These are phyloP conservation scores for Nymphalis polychloros DNA, from an alignment of 2,888 invertebrate species.

Conservation along the genomic window DNA sequence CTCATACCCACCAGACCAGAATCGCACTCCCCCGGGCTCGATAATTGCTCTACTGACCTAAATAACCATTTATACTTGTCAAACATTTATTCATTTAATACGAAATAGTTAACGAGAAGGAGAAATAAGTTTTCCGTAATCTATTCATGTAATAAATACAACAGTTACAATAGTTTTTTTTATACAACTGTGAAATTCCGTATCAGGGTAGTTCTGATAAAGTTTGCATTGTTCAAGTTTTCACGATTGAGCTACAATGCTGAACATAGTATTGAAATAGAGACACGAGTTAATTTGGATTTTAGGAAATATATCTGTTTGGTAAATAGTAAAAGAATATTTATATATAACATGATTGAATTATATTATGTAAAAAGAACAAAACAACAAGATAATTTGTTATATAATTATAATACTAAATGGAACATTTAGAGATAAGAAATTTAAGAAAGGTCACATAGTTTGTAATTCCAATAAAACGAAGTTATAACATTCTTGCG, in stretches of 20 bases:
- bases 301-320: no score
- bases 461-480: constrained; percentile 24
- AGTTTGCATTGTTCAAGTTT: background rate
- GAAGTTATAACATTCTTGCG: constrained; percentile 22
- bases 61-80: background rate
- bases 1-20: constrained; percentile 80
- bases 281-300: no score
- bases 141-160: background rate
- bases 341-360: no score
- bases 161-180: background rate
- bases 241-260: background rate
- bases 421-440: constrained; percentile 12
- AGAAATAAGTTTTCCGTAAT: background rate
- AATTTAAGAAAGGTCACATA: constrained; percentile 22
- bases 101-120: background rate
- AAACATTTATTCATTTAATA: background rate
- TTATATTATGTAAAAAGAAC: no score
- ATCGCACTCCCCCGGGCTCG: constrained; percentile 88
- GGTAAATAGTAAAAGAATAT: no score
- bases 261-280: background rate
- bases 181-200: background rate
- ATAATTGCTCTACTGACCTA: constrained; percentile 91
- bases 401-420: constrained; percentile 6
- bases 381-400: no score
- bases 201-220: background rate